Percentiles rank a stretch among this genome's conserved stretches.
phyloP scores from a whole-genome alignment of 2,113 vertebrate species.

The Narcine bancroftii region DNA sequence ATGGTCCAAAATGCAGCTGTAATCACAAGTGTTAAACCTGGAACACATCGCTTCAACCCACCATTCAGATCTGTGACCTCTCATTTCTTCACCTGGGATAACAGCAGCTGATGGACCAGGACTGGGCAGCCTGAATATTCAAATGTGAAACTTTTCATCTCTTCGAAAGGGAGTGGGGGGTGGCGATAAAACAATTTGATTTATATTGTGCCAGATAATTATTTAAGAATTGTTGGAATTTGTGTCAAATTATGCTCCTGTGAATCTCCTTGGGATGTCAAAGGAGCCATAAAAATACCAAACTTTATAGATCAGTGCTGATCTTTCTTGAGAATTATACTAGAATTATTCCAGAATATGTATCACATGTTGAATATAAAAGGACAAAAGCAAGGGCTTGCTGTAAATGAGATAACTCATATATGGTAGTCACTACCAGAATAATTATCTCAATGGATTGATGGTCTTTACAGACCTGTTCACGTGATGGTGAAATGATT shows the following conservation, averaged over 20 bases:
- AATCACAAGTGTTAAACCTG: no score
- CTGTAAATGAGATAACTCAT: background rate
- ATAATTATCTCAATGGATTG: background rate
- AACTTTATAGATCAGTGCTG: no score
- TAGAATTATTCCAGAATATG: background rate
- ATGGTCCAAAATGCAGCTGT: no score
- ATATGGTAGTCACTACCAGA: background rate
- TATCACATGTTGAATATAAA: background rate
- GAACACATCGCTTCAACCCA: no score
- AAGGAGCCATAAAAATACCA: no score
- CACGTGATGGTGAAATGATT: background rate
- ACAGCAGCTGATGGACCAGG: no score
- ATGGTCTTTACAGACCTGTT: background rate
- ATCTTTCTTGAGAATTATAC: background rate
- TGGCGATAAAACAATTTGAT: no score
- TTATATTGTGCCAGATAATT: background rate
- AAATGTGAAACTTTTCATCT: no score
- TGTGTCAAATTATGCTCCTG: background rate
- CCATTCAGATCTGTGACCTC: no score
- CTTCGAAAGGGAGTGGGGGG: no score
- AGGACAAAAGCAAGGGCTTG: background rate
- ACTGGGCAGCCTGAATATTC: no score
- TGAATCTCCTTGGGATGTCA: background rate
- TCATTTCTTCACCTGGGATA: no score
- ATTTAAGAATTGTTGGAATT: background rate